Percentiles rank a stretch among this genome's conserved stretches.
These are phyloP conservation scores for Drosophila monieri DNA, from an alignment of 2,888 invertebrate genomes.

Conservation along the genomic window DNA sequence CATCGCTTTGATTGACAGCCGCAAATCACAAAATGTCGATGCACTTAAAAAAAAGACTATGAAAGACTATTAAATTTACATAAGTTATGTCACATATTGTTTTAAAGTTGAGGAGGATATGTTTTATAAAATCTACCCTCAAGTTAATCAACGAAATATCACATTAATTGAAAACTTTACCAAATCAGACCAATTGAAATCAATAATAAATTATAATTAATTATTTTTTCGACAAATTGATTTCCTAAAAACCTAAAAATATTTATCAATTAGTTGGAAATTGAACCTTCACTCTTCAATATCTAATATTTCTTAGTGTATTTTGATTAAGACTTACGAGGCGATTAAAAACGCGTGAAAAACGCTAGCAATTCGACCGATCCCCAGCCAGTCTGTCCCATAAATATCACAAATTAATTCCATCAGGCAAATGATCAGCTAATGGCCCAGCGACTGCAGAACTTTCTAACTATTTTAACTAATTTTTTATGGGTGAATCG, in stretches of 20 bases:
- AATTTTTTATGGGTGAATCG: slow-evolving; percentile 19
- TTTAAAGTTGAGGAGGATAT: too few species aligned
- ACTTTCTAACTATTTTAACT: slow-evolving; percentile 37
- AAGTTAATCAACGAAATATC: too few species aligned
- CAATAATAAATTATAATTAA: too few species aligned
- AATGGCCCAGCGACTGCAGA: slow-evolving; percentile 37
- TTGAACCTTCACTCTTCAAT: too few species aligned
- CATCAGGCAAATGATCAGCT: slow-evolving; percentile 58
- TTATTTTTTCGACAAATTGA: too few species aligned
- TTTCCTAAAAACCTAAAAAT: too few species aligned
- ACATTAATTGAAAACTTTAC: too few species aligned
- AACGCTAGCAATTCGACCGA: slow-evolving; percentile 21
- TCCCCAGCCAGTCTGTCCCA: slow-evolving; percentile 16
- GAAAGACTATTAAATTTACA: too few species aligned
- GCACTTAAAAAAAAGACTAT: not conserved
- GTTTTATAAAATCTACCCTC: too few species aligned
- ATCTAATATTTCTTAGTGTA: not conserved
- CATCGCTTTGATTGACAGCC: slow-evolving; percentile 40
- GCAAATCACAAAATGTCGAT: slow-evolving; percentile 29
- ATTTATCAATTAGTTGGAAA: too few species aligned
- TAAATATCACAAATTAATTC: slow-evolving; percentile 67
- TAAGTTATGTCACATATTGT: too few species aligned
- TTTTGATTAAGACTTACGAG: slow-evolving; percentile 34
- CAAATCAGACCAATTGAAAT: too few species aligned
- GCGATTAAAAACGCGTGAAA: slow-evolving; percentile 59